Evolutionary conservation across 2,797 vertebrate genomes (phyloP).

Genomic region (Eupleurogrammus muticus): DNA sequence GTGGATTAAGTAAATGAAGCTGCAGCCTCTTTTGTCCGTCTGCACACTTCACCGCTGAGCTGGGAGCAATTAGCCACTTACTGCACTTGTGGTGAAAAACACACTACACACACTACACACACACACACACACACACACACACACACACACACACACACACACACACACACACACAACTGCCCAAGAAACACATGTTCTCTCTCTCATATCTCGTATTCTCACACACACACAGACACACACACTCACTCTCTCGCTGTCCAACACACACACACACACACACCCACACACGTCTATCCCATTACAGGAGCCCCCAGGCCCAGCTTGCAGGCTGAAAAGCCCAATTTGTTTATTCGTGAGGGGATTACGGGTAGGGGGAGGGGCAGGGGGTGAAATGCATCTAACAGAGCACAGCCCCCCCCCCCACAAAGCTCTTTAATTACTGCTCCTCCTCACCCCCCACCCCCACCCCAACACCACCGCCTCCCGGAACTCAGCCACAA

Average conservation of each 20-base stretch:
- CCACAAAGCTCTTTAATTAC: constrained; percentile 82
- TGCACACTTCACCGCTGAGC: constrained; percentile 54
- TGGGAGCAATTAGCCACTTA: constrained; percentile 74
- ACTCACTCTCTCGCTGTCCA: constrained; percentile 20
- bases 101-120: background rate
- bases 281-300: constrained; percentile 69
- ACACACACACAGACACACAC: constrained; percentile 17
- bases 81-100: constrained; percentile 50
- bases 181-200: constrained; percentile 61
- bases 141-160: constrained; percentile 10
- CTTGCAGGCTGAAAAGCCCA: constrained; percentile 81
- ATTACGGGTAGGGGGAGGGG: constrained; percentile 66
- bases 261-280: constrained; percentile 31
- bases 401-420: constrained; percentile 71
- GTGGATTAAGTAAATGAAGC: constrained; percentile 70
- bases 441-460: constrained; percentile 57
- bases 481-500: constrained; percentile 68
- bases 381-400: constrained; percentile 78
- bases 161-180: constrained; percentile 17
- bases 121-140: constrained; percentile 18
- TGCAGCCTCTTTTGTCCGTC: constrained; percentile 52
- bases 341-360: constrained; percentile 84
- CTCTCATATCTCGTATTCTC: constrained; percentile 46
- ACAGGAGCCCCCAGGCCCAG: constrained; percentile 74
- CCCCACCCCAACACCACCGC: constrained; percentile 38